phyloP scores from a whole-genome alignment of 2,113 vertebrate species.

The Gorsachius goisagi region DNA sequence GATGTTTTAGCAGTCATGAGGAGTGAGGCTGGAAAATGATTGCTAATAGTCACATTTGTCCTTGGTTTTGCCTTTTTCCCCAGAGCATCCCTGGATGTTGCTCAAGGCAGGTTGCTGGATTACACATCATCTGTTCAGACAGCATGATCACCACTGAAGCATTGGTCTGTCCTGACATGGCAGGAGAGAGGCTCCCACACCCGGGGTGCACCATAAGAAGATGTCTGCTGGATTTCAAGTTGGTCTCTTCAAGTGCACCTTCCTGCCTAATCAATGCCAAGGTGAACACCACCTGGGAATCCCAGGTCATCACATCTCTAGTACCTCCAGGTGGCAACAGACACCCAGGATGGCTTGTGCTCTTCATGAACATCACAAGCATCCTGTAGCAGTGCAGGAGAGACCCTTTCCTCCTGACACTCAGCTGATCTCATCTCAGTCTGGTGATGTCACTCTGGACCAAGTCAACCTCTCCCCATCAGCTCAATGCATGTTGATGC shows the following conservation, averaged over 20 bases:
- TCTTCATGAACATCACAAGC: background rate
- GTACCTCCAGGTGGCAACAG: background rate
- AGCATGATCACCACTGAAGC: background rate
- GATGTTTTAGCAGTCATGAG: background rate
- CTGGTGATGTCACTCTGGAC: background rate
- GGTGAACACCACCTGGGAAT: background rate
- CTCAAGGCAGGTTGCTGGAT: background rate
- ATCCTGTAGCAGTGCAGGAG: background rate
- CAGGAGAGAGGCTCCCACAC: background rate
- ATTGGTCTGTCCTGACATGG: background rate
- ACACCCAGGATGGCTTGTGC: background rate
- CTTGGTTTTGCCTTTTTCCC: background rate
- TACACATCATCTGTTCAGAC: background rate
- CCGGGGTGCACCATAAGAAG: fast-evolving
- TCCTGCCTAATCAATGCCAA: background rate
- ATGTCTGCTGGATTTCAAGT: background rate
- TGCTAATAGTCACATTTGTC: background rate
- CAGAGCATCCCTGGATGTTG: background rate
- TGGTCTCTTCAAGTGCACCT: background rate
- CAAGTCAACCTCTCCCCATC: background rate
- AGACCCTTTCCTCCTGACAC: background rate
- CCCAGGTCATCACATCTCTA: background rate
- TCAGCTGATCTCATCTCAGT: background rate
- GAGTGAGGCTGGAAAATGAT: background rate
- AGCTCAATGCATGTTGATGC: background rate